Evolutionary conservation across 2,888 invertebrate genomes (phyloP), one percentile per base, ranked within the genome.

Genomic region (Vannuccia rotundouncinata): DNA sequence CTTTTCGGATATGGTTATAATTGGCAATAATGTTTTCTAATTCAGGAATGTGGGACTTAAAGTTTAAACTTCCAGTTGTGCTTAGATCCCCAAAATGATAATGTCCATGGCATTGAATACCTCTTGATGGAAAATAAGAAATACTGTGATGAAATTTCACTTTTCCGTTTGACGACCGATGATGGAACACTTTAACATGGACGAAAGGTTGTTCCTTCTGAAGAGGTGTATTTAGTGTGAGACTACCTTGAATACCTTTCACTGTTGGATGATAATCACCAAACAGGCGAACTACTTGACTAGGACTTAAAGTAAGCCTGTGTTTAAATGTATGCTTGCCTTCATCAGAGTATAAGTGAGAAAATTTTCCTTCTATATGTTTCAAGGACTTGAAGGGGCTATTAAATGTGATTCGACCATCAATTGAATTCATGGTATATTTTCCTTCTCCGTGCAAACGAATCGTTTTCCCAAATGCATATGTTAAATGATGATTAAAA

Each of bases 391-490:
- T 66, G 25, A 66, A 66, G 13, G 66, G 66, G 25, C 66, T 66
- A 22, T 66, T 66, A 66, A 66, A 66, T 5, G 66, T 66, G 22
- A 66, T 5, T 5, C 66, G 66, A 22, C 66, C 66, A 5, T 66
- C 66, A 5, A 66, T 2, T 5, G 66, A 66, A 22, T 2, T 5
- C 10, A 5, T 5, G 2, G 17, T 13, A 5, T 22, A n/a, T 22
- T 66, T 66, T 66, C 66, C 66, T 66, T 66, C 66, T 13, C 75
- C 75, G n/a, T 29, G 27, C n/a, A 29, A 29, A 27, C 31, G 75
- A 2, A 75, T 27, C 2, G 5, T 10, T 29, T 75, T 75, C 17
- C 29, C 75, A 2, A 31, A 29, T 5, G 13, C 29, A 75, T 75
- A 75, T 2, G 25, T 75, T 2, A 75, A 2, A 17, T 75, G 29